Conservation (phyloP, 2,797 vertebrate genomes). For the Acanthis flammea region DNA sequence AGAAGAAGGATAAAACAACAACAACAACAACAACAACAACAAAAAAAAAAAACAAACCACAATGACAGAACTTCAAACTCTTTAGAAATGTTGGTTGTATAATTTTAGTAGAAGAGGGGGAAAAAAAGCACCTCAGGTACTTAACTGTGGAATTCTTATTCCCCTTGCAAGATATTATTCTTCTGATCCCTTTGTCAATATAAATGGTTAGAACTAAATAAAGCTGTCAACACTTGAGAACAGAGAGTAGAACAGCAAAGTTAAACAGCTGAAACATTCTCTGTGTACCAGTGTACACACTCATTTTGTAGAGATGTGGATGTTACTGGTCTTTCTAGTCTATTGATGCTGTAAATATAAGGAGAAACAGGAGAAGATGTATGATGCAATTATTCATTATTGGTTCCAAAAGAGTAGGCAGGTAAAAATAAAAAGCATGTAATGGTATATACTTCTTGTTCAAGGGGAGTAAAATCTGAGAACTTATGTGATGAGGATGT, state of each 20-base stretch:
- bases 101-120: not conserved
- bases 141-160: not conserved
- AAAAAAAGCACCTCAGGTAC: not conserved
- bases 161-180: not conserved
- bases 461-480: not conserved
- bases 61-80: not conserved
- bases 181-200: slow-evolving; percentile 20
- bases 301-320: not conserved
- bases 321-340: not conserved
- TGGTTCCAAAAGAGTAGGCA: not conserved
- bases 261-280: not conserved
- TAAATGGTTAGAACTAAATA: not conserved
- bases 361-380: not conserved
- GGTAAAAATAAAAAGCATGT: not conserved
- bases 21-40: too few species aligned
- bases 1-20: too few species aligned
- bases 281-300: not conserved
- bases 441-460: not conserved
- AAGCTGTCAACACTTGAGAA: slow-evolving; percentile 6
- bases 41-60: not conserved
- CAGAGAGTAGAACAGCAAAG: not conserved
- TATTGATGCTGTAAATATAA: not conserved
- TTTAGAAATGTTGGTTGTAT: not conserved
- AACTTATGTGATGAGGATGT: not conserved
- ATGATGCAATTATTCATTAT: not conserved